Base-by-base conservation (phyloP, 1,140 invertebrate genomes). In the Listronotus bonariensis region DNA sequence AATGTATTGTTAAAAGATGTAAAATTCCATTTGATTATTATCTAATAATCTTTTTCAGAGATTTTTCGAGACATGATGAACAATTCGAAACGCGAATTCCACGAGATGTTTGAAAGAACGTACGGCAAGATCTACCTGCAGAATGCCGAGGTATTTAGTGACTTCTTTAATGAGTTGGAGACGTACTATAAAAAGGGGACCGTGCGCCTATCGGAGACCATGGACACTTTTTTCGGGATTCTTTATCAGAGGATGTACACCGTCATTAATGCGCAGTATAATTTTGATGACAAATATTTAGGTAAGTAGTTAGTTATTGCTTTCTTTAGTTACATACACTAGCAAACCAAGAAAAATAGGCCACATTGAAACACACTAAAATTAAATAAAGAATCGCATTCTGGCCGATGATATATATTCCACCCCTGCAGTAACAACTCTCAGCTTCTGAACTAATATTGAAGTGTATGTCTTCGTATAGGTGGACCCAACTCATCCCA, bases 201-300 rank as follows among this genome's bases (percentile, higher is more conserved):
- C 71, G 86, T 92, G 9, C 88, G 96, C 76, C 85, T 98, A 10
- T 85, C 89, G 36, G 87, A 89, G 14, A 89, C 92, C 15, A 89
- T 98, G 88, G 92, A 98, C 69, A 87, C 87, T 58, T 99, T 99
- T 82, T 99, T 98, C 82, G 89, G 87, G 52, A 90, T 88, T 5
- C 86, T 98, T 0, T 96, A 98, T 76, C 90, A 96, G 79, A 94
- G 93, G 77, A 98, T 99, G 95, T 98, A 98, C 80, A 90, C 88
- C 0, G 93, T 98, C 20, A 82, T 98, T 62, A 98, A 98, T 79
- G 84, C 87, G 5, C 93, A 96, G 76, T 96, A 97, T 76, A 83
- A 83, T 43, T 96, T 97, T 74, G 89, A 94, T 77, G 88, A 91
- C 42, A 91, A 89, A 84, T 95, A 81, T 86, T 83, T 86, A 70